Conservation (phyloP, 2,888 invertebrate species). For the Siphonodentalium dalli region DNA sequence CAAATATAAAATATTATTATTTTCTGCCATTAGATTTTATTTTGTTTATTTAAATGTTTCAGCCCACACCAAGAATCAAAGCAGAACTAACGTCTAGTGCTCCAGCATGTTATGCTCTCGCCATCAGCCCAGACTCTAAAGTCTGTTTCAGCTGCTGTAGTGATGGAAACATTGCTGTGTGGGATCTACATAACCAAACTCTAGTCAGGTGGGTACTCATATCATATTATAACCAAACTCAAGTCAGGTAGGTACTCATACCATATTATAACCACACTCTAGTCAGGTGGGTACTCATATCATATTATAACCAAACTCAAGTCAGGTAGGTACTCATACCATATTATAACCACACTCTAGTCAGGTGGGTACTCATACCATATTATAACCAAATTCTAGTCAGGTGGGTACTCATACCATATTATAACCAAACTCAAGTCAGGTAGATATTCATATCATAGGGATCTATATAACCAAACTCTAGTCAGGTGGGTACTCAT, state of each 20-base stretch:
- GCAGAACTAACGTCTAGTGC: conserved; percentile 93
- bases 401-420: too few relatives aligned
- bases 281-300: conserved; percentile 71
- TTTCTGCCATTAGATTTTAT: too few relatives aligned
- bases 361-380: too few relatives aligned
- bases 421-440: too few relatives aligned
- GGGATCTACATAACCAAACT: conserved; percentile 93
- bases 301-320: conserved; percentile 88
- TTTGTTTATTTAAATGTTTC: conserved; percentile 26
- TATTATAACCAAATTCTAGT: too few relatives aligned
- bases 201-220: conserved; percentile 73
- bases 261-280: conserved; percentile 87
- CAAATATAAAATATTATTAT: too few relatives aligned
- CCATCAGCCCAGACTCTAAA: conserved; percentile 94
- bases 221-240: conserved; percentile 86
- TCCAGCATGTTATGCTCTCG: conserved; percentile 96
- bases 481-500: conserved; percentile 67
- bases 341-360: too few relatives aligned
- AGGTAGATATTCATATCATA: too few relatives aligned
- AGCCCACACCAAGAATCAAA: conserved; percentile 88
- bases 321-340: conserved; percentile 71
- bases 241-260: conserved; percentile 73
- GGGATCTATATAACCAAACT: too few relatives aligned
- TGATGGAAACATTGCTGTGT: conserved; percentile 95
- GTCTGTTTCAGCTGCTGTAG: conserved; percentile 98